Conservation (phyloP, 1,140 invertebrate genomes). For the Nomia melanderi region DNA sequence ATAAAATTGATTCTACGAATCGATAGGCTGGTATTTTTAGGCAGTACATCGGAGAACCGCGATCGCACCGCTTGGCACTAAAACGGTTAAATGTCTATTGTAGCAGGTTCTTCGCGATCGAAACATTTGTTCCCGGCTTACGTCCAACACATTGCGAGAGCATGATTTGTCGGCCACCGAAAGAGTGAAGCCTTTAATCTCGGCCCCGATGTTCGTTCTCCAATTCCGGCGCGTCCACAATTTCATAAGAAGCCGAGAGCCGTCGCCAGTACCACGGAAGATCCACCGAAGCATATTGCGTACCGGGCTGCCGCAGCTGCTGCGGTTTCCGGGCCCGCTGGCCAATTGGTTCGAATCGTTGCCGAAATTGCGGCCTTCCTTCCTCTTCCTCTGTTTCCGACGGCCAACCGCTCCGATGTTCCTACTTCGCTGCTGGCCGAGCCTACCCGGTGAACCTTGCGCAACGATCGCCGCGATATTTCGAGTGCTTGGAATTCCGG, state of each 20-base stretch:
- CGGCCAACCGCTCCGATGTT: neutral
- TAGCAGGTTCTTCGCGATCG: neutral
- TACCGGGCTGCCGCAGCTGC: conserved; percentile 63
- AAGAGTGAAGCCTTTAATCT: conserved; percentile 38
- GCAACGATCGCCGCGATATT: neutral
- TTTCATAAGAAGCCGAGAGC: conserved; percentile 27
- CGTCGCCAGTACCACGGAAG: neutral
- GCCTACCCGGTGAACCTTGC: neutral
- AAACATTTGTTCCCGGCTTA: neutral
- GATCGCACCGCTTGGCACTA: no score
- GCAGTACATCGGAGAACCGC: no score
- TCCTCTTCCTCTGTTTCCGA: conserved; percentile 17
- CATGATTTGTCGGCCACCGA: conserved; percentile 5
- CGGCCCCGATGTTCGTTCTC: conserved; percentile 5
- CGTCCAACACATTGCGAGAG: neutral
- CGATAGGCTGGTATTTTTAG: no score
- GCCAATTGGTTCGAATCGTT: conserved; percentile 65
- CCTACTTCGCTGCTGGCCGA: no score
- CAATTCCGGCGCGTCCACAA: conserved; percentile 33
- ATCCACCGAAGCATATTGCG: conserved; percentile 44
- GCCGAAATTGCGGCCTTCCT: conserved; percentile 65
- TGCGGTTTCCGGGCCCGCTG: conserved; percentile 63
- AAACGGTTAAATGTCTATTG: no score
- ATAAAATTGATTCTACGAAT: no score
- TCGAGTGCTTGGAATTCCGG: neutral